Base-by-base conservation (phyloP, 2,888 invertebrate genomes). In the Rhyacophila evoluta region DNA sequence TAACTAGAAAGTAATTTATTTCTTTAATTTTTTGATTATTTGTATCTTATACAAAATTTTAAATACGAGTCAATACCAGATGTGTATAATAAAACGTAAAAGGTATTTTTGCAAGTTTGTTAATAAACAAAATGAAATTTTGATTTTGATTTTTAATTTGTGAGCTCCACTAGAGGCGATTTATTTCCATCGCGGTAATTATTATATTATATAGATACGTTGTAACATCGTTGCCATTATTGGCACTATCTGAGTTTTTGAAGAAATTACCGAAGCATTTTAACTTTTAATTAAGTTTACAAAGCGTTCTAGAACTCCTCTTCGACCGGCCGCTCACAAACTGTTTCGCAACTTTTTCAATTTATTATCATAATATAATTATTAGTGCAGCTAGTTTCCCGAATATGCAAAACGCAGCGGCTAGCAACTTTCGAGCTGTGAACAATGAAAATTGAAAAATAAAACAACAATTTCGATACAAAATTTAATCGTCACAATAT, bases 281-380 rank as follows among this genome's bases (percentile, higher is more conserved):
- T 68, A 74, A 74, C 37, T 74, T 74, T 74, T 74, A 74, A 74
- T 74, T 74, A 69, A 74, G 74, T 74, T 74, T 74, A 19, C 55
- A 15, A 19, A 55, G 55, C 25, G 55, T 19, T 19, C 55, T 19
- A 19, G 19, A 55, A 55, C 41, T 39, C 27, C 15, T n/a, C 12
- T 8, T 12, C 12, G 1, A 38, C 37, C 37, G 19, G 38, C 25
- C 39, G 28, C 38, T 27, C 72, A n/a, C 36, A 27, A n/a, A 37
- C 25, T 36, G 36, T 72, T 72, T 27, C n/a, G n/a, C 11, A 74
- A 74, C 67, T 74, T 74, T 74, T 74, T 68, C 74, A 74, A 74
- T 74, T 74, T 74, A 74, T 74, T 74, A 74, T 55, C 37, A 67
- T 68, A 37, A 33, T 37, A 27, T 55, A 74, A 74, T 74, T 74